Base-by-base conservation (phyloP, 2,797 vertebrate genomes). In the Bucorvus abyssinicus region DNA sequence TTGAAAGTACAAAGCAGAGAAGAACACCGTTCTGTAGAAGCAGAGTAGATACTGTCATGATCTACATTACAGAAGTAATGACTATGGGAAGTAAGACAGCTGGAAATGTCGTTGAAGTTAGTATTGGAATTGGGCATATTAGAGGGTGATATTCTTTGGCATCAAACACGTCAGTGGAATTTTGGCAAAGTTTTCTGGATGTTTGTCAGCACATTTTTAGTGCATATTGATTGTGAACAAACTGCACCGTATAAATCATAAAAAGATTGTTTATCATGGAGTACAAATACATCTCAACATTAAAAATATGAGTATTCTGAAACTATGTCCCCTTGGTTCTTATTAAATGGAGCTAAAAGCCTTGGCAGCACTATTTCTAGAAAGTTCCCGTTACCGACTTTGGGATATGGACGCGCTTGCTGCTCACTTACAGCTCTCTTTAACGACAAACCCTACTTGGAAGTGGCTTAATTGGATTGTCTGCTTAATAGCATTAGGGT, bases 401-500 rank as follows among this genome's bases (percentile, higher is more conserved):
- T 90, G 6, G 29, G 88, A 49, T 90, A 24, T 21, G 67, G 87
- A 42, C n/a, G 49, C 57, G 56, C 88, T 78, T 68, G 77, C 83
- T 94, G 91, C 85, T 93, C 95, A 80, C 88, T 97, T 95, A 77
- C 84, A 96, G 93, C 93, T 95, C 82, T 82, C 92, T 94, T 96
- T 97, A 97, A 97, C 95, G 93, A 95, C 92, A 97, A 96, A 88
- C 84, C 53, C 90, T 52, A 95, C 95, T 95, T 97, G 89, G 93
- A 96, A 96, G 94, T 91, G 94, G 61, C 77, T 87, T 97, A 95
- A 97, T 96, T 96, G 96, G 97, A 97, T 97, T 97, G 94, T 77
- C 73, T 86, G 63, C 89, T 80, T 97, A 96, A 97, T 95, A 93
- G 87, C 87, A 96, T 97, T 96, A 97, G 91, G 96, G 49, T 81